Conservation (phyloP, 2,888 invertebrate species). For the Drosophila percnosoma region DNA sequence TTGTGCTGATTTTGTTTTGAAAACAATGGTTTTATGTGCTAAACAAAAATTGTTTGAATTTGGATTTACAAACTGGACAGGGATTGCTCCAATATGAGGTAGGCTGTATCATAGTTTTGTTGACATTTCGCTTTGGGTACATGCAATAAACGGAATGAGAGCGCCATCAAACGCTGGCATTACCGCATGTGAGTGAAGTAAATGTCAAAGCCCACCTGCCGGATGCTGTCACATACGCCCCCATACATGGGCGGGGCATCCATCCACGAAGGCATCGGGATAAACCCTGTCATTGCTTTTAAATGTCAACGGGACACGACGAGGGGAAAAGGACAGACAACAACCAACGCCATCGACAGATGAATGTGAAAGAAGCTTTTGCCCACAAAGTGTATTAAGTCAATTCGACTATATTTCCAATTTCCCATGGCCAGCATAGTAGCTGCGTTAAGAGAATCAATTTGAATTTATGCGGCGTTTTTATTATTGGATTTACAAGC, state of each 20-base stretch:
- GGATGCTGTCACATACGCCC: constrained; percentile 72
- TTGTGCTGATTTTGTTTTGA: neutral
- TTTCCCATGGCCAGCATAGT: constrained; percentile 16
- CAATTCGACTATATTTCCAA: constrained; percentile 27
- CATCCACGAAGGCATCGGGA: constrained; percentile 37
- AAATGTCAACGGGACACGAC: constrained; percentile 62
- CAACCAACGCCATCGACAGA: constrained; percentile 8
- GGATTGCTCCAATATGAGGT: constrained; percentile 1
- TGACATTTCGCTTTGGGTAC: constrained; percentile 32
- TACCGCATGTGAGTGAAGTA: constrained; percentile 51
- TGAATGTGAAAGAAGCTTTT: constrained; percentile 7
- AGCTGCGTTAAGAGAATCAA: constrained; percentile 52
- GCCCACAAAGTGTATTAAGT: constrained; percentile 23
- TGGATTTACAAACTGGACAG: constrained; percentile 1
- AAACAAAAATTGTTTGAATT: neutral
- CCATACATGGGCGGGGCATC: constrained; percentile 51
- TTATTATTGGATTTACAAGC: constrained; percentile 48
- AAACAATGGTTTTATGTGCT: constrained; percentile 9
- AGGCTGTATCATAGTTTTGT: constrained; percentile 15
- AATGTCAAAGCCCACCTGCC: constrained; percentile 69
- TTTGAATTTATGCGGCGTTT: constrained; percentile 44
- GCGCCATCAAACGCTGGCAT: constrained; percentile 22
- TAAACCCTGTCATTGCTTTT: constrained; percentile 70
- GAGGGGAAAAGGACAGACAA: constrained; percentile 23
- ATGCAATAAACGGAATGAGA: constrained; percentile 34